Evolutionary conservation across 2,113 vertebrate species (phyloP).

Genomic region (Rhynchomys soricoides): DNA sequence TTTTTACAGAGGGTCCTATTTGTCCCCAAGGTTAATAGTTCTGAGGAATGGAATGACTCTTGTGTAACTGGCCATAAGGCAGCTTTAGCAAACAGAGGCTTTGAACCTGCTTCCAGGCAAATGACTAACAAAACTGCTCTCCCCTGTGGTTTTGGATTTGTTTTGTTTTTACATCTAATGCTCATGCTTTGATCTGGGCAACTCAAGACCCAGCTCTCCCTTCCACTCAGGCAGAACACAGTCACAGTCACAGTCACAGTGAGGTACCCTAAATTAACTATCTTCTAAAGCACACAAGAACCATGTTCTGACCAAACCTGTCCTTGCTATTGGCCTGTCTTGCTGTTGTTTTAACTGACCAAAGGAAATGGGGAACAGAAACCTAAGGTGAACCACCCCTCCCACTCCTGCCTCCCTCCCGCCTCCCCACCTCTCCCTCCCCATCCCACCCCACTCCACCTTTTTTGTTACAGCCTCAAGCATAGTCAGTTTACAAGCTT

Average conservation of each 20-base stretch:
- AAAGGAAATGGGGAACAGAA: not conserved
- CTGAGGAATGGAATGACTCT: not conserved
- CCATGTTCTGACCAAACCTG: not conserved
- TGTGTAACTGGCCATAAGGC: not conserved
- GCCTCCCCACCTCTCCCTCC: not conserved
- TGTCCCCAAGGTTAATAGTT: not conserved
- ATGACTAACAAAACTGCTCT: not conserved
- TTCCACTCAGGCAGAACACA: slow-evolving; percentile 23
- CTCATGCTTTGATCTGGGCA: slow-evolving; percentile 16
- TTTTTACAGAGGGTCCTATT: not conserved
- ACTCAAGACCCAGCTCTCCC: not conserved
- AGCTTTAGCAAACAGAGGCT: not conserved
- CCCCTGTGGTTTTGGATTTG: not conserved
- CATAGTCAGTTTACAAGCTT: not conserved
- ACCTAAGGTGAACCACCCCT: not conserved
- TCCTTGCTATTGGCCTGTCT: not conserved
- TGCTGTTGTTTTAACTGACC: slow-evolving; percentile 12
- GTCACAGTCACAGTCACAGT: too few relatives aligned
- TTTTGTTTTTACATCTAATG: slow-evolving; percentile 1
- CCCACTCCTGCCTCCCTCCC: not conserved
- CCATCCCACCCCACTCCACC: not conserved
- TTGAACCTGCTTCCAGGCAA: not conserved
- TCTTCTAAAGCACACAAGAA: not conserved
- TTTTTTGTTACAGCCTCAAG: not conserved
- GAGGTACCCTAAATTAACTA: not conserved